Conservation (phyloP, 1,140 invertebrate species). For the Calosoma granatense region DNA sequence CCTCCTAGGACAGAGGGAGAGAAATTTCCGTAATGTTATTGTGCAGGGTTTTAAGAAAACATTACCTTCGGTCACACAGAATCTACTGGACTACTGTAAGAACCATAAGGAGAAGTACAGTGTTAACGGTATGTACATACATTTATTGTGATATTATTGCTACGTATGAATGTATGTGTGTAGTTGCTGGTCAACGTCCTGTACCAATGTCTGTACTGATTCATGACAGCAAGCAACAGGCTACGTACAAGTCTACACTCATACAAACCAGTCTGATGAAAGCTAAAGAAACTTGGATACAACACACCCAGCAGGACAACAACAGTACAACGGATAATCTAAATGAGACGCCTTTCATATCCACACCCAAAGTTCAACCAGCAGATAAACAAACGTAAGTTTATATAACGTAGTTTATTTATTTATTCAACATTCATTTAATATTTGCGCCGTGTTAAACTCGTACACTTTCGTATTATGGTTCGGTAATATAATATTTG, state of each 20-base stretch:
- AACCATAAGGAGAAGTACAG: constrained; percentile 19
- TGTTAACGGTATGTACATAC: constrained; percentile 17
- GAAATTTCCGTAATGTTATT: constrained; percentile 16
- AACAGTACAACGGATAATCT: constrained; percentile 16
- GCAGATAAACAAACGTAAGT: constrained; percentile 12
- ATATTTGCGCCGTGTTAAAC: too few relatives aligned
- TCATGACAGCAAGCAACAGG: constrained; percentile 23
- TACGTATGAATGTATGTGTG: not conserved
- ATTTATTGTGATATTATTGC: constrained; percentile 3
- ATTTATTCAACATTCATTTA: too few relatives aligned
- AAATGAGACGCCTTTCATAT: constrained; percentile 29
- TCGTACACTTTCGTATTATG: too few relatives aligned
- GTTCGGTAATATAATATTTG: too few relatives aligned
- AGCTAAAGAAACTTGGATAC: constrained; percentile 25
- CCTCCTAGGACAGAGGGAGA: constrained; percentile 19
- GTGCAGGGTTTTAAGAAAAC: constrained; percentile 8
- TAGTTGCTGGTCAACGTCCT: constrained; percentile 18
- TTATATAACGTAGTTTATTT: too few relatives aligned
- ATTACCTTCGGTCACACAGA: constrained; percentile 22
- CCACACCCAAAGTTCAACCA: constrained; percentile 19
- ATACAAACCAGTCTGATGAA: constrained; percentile 25
- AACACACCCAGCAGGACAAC: constrained; percentile 12
- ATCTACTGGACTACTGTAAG: constrained; percentile 21
- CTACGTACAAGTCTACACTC: constrained; percentile 28
- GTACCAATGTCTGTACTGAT: constrained; percentile 29